phyloP scores from a whole-genome alignment of 2,113 vertebrate genomes.

The Chloropsis cyanopogon region DNA sequence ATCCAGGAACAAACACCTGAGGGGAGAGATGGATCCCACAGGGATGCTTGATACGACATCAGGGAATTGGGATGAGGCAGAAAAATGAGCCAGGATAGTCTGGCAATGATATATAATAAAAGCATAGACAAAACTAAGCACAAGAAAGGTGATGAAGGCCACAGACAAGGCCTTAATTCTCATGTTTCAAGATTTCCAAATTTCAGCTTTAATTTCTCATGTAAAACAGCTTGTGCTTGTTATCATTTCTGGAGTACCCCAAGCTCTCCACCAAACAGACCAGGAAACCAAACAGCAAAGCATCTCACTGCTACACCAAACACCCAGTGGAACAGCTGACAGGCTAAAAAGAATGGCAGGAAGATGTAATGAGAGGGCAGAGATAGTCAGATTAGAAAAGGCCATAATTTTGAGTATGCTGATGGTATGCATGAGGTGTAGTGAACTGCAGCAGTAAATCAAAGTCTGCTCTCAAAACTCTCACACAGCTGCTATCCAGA shows the following conservation, averaged over 20 bases:
- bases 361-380: background rate
- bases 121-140: background rate
- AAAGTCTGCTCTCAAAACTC: background rate
- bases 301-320: background rate
- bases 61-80: background rate
- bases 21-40: fast-evolving
- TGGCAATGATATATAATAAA: background rate
- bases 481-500: background rate
- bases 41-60: background rate
- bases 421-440: background rate
- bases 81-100: background rate
- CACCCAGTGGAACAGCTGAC: background rate
- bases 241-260: background rate
- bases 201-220: background rate
- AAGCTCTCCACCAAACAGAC: background rate
- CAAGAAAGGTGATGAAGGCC: background rate
- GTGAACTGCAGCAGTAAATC: background rate
- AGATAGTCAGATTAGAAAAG: background rate
- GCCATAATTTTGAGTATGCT: background rate
- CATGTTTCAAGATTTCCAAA: background rate
- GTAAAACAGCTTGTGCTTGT: background rate
- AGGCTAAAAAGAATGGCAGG: background rate
- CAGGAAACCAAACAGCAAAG: background rate
- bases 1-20: background rate
- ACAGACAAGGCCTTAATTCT: background rate